Conservation (phyloP, 2,888 invertebrate species). For the Quadroppia sp. region DNA sequence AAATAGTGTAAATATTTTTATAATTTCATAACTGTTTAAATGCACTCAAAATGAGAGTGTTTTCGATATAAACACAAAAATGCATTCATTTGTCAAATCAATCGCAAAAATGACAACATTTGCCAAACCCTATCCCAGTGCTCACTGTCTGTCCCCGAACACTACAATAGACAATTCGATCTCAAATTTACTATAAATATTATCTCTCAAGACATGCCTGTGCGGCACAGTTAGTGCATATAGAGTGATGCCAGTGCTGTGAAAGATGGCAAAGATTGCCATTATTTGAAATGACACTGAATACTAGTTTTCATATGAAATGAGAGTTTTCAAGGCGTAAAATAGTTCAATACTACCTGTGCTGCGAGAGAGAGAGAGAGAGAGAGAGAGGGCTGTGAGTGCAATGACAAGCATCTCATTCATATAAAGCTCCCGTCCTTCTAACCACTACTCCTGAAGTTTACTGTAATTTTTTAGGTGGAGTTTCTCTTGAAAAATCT, state of each 20-base stretch:
- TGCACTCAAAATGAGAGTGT: no score
- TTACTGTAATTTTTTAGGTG: constrained; percentile 14
- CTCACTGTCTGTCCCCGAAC: no score
- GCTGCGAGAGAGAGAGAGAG: not conserved
- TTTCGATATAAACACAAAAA: no score
- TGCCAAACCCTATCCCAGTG: not conserved
- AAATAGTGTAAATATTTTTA: no score
- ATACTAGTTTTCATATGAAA: not conserved
- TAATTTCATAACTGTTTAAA: no score
- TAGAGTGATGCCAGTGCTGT: no score
- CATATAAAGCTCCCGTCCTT: constrained; percentile 4
- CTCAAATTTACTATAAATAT: no score
- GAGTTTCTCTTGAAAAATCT: not conserved
- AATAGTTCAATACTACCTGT: not conserved
- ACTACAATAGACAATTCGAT: no score
- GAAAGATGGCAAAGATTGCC: not conserved
- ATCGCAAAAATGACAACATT: not conserved
- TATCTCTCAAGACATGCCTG: no score
- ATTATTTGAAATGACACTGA: not conserved
- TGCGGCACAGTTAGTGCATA: no score
- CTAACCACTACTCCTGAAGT: not conserved
- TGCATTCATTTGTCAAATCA: no score
- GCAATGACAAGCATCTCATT: not conserved
- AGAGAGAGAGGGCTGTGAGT: not conserved
- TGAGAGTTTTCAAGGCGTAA: not conserved